Base-by-base conservation (phyloP, 2,113 vertebrate genomes). In the Calyptommatus sinebrachiatus region DNA sequence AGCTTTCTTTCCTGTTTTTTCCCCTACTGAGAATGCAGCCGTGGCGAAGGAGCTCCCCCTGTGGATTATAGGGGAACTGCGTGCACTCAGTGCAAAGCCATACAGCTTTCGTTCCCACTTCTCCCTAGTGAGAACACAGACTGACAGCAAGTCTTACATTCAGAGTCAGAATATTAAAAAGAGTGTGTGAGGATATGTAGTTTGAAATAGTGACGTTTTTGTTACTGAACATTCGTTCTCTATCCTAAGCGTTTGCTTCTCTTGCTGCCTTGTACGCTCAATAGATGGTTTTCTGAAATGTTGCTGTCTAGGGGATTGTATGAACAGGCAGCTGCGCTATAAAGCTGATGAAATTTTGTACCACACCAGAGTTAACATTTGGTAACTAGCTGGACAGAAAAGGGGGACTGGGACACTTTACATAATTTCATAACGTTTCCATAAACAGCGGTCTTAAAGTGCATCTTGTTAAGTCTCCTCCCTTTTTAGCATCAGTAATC, bases 171-270 rank as follows among this genome's bases (percentile, higher is more conserved):
- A 9, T 3, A 3, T 2, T 24, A 10, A 29, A 41, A 41, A 71
- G 41, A 73, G n/a, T 0, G 0, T 7, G 3, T 0, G 8, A 0
- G 18, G 5, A 0, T 0, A 0, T 60, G 10, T 3, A 1, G 60
- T 3, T 22, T 41, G 53, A 4, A 18, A 18, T 18, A 57, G 53
- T 18, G 16, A 5, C 18, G 1, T 4, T 2, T 31, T 76, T 65
- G 24, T 70, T 79, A 60, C 45, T 57, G 2, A 1, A 26, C 21
- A 0, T 66, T 74, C 7, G 31, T 16, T 62, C 41, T 8, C 41
- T 60, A 53, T 48, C 31, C 48, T 21, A 18, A 26, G 21, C 21
- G n/a, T 73, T 35, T 31, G 16, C 57, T 16, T 81, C 41, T 73
- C 31, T 77, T 62, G 53, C 61, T 46, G 61, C n/a, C 45, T 18